Conservation (phyloP, 1,140 invertebrate genomes). For the Aphaenogaster ashmeadi region DNA sequence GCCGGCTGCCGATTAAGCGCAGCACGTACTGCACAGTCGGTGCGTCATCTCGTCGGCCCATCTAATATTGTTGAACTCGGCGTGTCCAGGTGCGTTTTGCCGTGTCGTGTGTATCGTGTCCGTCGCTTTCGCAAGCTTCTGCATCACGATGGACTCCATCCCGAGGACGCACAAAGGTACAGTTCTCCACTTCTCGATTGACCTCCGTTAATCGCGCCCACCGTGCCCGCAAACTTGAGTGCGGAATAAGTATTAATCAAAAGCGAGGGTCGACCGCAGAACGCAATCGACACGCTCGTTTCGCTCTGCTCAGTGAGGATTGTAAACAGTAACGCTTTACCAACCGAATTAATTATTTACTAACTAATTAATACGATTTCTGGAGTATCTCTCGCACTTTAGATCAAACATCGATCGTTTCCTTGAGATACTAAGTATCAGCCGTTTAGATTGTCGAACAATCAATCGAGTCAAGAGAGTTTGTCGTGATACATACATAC, state of each 20-base stretch:
- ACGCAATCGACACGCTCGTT: background rate
- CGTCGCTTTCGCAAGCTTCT: background rate
- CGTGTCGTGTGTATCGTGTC: background rate
- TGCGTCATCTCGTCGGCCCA: background rate
- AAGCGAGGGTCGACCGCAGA: background rate
- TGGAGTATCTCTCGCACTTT: background rate
- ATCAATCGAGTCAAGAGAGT: too few relatives aligned
- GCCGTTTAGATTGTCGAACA: background rate
- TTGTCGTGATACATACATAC: background rate
- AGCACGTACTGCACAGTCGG: background rate
- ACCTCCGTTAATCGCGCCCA: conserved; percentile 26
- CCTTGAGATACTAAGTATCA: background rate
- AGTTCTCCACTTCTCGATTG: conserved; percentile 57
- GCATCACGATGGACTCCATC: conserved; percentile 90
- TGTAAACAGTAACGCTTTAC: background rate
- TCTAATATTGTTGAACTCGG: conserved; percentile 6
- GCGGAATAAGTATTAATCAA: background rate
- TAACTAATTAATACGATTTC: background rate
- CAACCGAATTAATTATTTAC: background rate
- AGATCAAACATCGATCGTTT: background rate
- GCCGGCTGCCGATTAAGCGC: background rate
- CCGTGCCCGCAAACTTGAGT: background rate
- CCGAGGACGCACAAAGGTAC: conserved; percentile 92
- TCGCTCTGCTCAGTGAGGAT: background rate
- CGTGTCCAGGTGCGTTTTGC: conserved; percentile 2